Evolutionary conservation across 2,797 vertebrate species (phyloP).

Genomic region (Pogonophryne albipinna): DNA sequence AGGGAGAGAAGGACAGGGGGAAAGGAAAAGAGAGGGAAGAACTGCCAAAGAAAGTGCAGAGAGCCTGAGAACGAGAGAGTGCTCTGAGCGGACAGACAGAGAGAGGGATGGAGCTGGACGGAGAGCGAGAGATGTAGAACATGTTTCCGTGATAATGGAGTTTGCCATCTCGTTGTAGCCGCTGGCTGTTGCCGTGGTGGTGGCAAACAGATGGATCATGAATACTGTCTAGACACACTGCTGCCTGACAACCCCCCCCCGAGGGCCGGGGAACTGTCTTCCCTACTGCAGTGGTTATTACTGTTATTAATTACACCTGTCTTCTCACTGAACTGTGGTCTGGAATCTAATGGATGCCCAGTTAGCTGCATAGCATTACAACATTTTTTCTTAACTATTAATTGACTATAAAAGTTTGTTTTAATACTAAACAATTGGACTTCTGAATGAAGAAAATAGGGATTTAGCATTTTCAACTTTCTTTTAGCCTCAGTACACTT

Average conservation of each 20-base stretch:
- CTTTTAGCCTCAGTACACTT: too few species aligned
- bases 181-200: conserved; percentile 82
- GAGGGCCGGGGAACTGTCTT: conserved; percentile 11
- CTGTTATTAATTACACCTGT: conserved; percentile 20
- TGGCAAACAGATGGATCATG: conserved; percentile 98
- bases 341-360: background rate
- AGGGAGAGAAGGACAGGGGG: conserved; percentile 3
- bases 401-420: background rate
- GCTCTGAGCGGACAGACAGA: background rate
- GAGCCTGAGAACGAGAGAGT: conserved; percentile 36
- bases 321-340: background rate
- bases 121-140: conserved; percentile 71
- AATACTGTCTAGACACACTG: conserved; percentile 97
- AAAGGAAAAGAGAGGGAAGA: conserved; percentile 7
- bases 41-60: conserved; percentile 53
- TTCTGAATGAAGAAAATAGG: background rate
- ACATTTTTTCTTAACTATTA: too few species aligned
- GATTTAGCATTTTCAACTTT: too few species aligned
- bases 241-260: conserved; percentile 70
- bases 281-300: conserved; percentile 27
- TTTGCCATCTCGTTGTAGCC: conserved; percentile 88
- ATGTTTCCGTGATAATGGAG: conserved; percentile 92
- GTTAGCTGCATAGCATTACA: too few species aligned
- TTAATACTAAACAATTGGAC: background rate
- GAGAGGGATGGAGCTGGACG: conserved; percentile 27